These are phyloP conservation scores for Dynastes tityus DNA, from an alignment of 2,888 invertebrate species.

Conservation along the genomic window DNA sequence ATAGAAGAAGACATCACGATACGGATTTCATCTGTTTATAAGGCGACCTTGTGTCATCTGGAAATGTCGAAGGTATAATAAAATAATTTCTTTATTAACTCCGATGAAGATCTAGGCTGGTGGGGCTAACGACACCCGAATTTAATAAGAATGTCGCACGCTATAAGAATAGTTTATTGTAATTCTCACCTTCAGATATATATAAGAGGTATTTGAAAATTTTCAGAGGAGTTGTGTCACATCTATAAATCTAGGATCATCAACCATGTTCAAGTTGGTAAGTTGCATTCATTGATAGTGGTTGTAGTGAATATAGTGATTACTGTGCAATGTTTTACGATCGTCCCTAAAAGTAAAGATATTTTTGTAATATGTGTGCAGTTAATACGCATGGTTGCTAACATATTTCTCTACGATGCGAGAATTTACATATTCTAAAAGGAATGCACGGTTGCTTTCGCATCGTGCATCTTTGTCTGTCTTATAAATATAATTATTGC, in stretches of 20 bases:
- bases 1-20: constrained; percentile 32
- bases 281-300: constrained; percentile 16
- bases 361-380: too few species aligned
- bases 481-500: too few species aligned
- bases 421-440: too few species aligned
- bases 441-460: too few species aligned
- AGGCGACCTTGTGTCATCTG: constrained; percentile 35
- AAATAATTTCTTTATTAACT: constrained; percentile 26
- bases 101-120: constrained; percentile 11
- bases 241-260: constrained; percentile 11
- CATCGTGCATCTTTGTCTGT: too few species aligned
- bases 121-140: constrained; percentile 34
- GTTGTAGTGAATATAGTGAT: constrained; percentile 3
- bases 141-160: constrained; percentile 26
- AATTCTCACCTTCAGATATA: constrained; percentile 40
- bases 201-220: constrained; percentile 39
- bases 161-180: constrained; percentile 12
- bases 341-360: background rate
- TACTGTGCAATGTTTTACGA: background rate
- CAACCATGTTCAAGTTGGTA: constrained; percentile 44
- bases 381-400: too few species aligned
- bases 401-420: too few species aligned
- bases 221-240: constrained; percentile 30
- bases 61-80: constrained; percentile 42
- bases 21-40: constrained; percentile 36